A percentile compares a stretch with the other conserved stretches of the same genome.
These are phyloP conservation scores for Lepidurus arcticus DNA, from an alignment of 1,140 invertebrate genomes.

Conservation along the genomic window DNA sequence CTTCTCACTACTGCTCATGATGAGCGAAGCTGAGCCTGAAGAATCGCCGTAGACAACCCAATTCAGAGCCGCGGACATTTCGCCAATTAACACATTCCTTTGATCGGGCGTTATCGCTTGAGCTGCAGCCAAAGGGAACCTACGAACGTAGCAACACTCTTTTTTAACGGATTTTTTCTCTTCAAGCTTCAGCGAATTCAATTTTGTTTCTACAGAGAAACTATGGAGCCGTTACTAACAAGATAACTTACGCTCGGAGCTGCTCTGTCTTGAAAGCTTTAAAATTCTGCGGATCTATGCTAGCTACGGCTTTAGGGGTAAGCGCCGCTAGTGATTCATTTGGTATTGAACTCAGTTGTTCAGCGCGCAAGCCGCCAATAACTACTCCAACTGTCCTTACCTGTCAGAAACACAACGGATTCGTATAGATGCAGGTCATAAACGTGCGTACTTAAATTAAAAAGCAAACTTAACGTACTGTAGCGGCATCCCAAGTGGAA, in stretches of 20 bases:
- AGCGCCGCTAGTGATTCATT: constrained; percentile 11
- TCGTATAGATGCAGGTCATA: no score
- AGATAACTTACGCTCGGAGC: constrained; percentile 27
- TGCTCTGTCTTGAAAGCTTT: constrained; percentile 30
- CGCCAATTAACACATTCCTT: constrained; percentile 7
- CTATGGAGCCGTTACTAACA: constrained; percentile 1
- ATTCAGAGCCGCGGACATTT: constrained; percentile 24
- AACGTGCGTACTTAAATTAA: background rate
- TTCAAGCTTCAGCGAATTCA: background rate
- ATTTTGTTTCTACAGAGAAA: background rate
- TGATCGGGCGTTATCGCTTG: constrained; percentile 25
- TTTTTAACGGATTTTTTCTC: background rate
- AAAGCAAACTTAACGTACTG: constrained; percentile 6
- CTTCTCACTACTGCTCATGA: background rate
- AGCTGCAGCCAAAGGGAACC: constrained; percentile 31
- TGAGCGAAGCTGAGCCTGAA: background rate
- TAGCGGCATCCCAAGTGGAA: constrained; percentile 23
- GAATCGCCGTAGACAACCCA: constrained; percentile 28
- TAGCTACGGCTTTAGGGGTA: constrained; percentile 23
- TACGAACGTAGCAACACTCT: background rate
- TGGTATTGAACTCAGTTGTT: constrained; percentile 23
- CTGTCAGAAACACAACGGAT: constrained; percentile 8
- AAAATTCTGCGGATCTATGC: constrained; percentile 29
- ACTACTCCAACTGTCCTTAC: constrained; percentile 28
- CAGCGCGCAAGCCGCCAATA: constrained; percentile 29